phyloP scores from a whole-genome alignment of 1,140 invertebrate species.

The Diabrotica undecimpunctata region DNA sequence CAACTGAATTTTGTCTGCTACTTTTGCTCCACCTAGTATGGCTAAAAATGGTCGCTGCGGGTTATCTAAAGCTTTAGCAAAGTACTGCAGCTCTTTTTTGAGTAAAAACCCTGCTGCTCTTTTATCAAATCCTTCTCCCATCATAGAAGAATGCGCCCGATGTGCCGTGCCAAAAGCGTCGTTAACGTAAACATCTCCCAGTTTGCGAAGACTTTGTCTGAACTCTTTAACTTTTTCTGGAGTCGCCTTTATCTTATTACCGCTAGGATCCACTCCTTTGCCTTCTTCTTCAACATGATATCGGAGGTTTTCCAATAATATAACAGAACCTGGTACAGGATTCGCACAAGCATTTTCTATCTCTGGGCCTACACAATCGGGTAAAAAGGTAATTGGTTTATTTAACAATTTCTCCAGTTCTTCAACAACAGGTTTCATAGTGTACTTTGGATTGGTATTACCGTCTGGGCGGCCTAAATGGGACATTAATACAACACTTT shows the following conservation, averaged over 20 bases:
- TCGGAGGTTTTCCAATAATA: conserved; percentile 94
- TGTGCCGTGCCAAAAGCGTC: conserved; percentile 99
- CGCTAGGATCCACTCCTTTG: conserved; percentile 83
- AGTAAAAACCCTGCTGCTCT: conserved; percentile 93
- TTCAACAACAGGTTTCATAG: conserved; percentile 85
- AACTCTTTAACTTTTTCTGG: neutral
- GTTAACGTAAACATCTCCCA: conserved; percentile 91
- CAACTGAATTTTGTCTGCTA: conserved; percentile 97
- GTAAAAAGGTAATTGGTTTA: conserved; percentile 80
- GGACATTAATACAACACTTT: conserved; percentile 93
- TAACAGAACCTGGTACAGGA: conserved; percentile 81
- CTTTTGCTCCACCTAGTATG: conserved; percentile 97
- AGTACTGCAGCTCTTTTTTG: conserved; percentile 97
- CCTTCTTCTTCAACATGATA: conserved; percentile 99
- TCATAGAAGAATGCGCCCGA: conserved; percentile 92
- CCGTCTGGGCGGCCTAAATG: conserved; percentile 97
- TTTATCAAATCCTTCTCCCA: conserved; percentile 78
- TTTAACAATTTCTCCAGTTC: conserved; percentile 85
- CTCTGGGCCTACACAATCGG: conserved; percentile 90
- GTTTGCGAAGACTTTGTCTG: neutral
- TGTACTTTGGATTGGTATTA: conserved; percentile 79
- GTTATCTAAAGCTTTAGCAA: conserved; percentile 95
- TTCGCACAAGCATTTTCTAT: conserved; percentile 88
- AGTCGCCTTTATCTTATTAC: conserved; percentile 68
- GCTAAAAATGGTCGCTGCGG: conserved; percentile 94